phyloP scores from a whole-genome alignment of 2,888 invertebrate genomes.

The Tenthredo mesomela region DNA sequence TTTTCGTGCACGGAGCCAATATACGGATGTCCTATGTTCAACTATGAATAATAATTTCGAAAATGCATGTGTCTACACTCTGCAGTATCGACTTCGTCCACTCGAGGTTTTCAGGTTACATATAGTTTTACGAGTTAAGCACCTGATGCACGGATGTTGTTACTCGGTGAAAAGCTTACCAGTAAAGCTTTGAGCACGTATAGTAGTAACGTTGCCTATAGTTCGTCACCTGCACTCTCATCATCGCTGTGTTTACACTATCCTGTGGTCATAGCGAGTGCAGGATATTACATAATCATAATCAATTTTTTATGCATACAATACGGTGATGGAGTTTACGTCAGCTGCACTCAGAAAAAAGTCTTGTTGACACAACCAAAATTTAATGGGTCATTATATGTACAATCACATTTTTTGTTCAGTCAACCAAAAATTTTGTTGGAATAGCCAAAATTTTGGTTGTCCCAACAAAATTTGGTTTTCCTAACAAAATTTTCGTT shows the following conservation, averaged over 20 bases:
- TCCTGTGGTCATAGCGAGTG: slow-evolving; percentile 7
- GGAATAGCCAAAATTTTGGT: too few species aligned
- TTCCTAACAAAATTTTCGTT: too few species aligned
- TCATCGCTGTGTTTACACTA: slow-evolving; percentile 23
- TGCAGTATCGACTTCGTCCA: background rate
- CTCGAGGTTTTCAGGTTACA: background rate
- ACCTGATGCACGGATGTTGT: background rate
- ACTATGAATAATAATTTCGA: background rate
- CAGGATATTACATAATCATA: background rate
- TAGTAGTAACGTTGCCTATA: background rate
- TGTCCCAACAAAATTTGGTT: too few species aligned
- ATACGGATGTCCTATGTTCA: background rate
- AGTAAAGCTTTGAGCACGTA: slow-evolving; percentile 47
- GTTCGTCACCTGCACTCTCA: slow-evolving; percentile 6
- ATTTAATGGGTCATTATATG: too few species aligned
- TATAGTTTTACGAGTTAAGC: background rate
- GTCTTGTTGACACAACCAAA: too few species aligned
- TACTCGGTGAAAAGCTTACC: slow-evolving; percentile 37
- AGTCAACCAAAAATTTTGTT: too few species aligned
- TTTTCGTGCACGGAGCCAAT: too few species aligned
- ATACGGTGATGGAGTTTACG: background rate
- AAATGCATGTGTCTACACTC: background rate
- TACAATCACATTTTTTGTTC: too few species aligned
- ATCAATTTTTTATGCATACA: background rate
- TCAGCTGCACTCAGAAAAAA: too few species aligned